phyloP scores from a whole-genome alignment of 2,888 invertebrate genomes.

The Epiblema foenella region DNA sequence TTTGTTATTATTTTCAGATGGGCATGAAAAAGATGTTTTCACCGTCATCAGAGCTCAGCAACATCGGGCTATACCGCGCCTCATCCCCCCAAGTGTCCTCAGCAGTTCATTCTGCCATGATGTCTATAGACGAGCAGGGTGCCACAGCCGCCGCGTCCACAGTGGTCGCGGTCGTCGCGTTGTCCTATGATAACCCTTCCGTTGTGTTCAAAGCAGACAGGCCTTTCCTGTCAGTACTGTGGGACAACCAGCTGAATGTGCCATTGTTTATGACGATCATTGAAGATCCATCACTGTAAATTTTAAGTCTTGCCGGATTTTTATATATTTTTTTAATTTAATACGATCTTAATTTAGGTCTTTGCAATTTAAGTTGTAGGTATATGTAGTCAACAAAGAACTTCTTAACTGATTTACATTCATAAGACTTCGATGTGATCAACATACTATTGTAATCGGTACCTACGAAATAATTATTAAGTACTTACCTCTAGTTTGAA shows the following conservation, averaged over 20 bases:
- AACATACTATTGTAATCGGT: background rate
- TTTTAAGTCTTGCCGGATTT: constrained; percentile 36
- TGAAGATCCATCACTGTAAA: constrained; percentile 67
- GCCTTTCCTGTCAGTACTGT: constrained; percentile 80
- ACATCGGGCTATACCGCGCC: constrained; percentile 60
- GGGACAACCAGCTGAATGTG: constrained; percentile 72
- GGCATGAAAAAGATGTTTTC: constrained; percentile 75
- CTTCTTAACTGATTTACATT: background rate
- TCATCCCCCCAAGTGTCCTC: constrained; percentile 69
- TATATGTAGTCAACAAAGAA: background rate
- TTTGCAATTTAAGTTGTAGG: background rate
- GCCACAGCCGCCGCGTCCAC: constrained; percentile 79
- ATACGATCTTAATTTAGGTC: background rate
- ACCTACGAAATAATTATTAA: background rate
- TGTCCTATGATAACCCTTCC: constrained; percentile 73
- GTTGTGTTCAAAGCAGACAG: constrained; percentile 70
- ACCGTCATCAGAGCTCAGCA: constrained; percentile 64
- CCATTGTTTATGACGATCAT: constrained; percentile 82
- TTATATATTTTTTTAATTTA: constrained; percentile 44
- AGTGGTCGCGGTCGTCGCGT: constrained; percentile 73
- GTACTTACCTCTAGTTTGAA: background rate
- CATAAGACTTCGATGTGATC: background rate
- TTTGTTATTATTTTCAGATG: constrained; percentile 68
- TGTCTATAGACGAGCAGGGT: constrained; percentile 83
- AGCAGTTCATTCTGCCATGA: constrained; percentile 77